Evolutionary conservation across 2,797 vertebrate species (phyloP).

Genomic region (Bovichtus variegatus): DNA sequence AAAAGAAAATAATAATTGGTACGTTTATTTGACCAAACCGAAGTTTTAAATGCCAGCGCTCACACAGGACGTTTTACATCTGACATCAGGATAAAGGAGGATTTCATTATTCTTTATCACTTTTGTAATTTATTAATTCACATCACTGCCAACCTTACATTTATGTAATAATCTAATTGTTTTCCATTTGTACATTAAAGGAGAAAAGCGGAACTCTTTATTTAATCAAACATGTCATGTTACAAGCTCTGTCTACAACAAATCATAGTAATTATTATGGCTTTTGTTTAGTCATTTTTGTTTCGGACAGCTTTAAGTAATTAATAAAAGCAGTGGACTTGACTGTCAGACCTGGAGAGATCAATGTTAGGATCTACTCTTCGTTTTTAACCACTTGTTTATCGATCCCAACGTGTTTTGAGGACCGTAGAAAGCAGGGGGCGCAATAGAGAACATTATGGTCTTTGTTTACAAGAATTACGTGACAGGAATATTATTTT

Average conservation of each 20-base stretch:
- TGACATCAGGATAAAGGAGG: neutral
- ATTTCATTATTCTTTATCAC: neutral
- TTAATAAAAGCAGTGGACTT: slow-evolving; percentile 3
- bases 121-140: neutral
- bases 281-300: neutral
- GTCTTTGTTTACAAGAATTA: slow-evolving; percentile 85
- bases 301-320: neutral
- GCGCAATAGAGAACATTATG: slow-evolving; percentile 77
- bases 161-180: neutral
- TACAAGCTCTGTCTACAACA: neutral
- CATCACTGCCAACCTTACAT: neutral
- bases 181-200: neutral
- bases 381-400: slow-evolving; percentile 71
- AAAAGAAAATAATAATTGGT: neutral
- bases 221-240: neutral
- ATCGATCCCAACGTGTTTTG: slow-evolving; percentile 59
- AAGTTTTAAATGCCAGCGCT: neutral
- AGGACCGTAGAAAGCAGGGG: slow-evolving; percentile 76
- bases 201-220: neutral
- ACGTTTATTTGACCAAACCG: neutral
- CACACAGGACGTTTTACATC: slow-evolving; percentile 2
- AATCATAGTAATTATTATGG: accelerated
- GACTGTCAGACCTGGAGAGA: slow-evolving; percentile 25
- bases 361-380: slow-evolving; percentile 17
- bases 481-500: slow-evolving; percentile 62